These are phyloP conservation scores for Pantherophis vulpinus DNA, from an alignment of 2,797 vertebrate species.

Conservation along the genomic window DNA sequence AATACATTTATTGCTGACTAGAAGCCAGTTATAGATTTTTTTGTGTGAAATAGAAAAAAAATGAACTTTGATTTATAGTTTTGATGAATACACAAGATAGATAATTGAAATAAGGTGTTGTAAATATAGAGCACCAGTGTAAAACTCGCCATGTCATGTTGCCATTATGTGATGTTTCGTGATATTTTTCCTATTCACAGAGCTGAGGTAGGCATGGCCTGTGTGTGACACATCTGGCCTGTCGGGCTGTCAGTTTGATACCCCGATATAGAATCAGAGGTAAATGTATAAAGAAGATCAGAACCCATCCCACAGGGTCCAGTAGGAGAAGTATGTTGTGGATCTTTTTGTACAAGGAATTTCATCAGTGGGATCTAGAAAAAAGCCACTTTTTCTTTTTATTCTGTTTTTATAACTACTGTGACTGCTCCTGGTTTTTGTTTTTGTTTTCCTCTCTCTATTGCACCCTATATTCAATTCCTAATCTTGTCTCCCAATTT, in stretches of 20 bases:
- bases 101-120: background rate
- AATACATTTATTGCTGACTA: background rate
- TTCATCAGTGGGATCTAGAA: background rate
- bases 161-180: too few species aligned
- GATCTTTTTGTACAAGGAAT: background rate
- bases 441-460: constrained; percentile 4
- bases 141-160: too few species aligned
- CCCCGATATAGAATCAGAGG: background rate
- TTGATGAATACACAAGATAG: background rate
- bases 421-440: background rate
- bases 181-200: too few species aligned
- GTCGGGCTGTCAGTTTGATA: too few species aligned
- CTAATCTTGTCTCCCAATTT: constrained; percentile 40
- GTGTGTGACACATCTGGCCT: too few species aligned
- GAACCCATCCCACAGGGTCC: background rate
- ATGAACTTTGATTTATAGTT: background rate
- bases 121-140: background rate
- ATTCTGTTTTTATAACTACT: background rate
- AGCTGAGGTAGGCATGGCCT: too few species aligned
- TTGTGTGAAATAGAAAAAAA: background rate
- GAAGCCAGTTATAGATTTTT: background rate
- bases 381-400: background rate
- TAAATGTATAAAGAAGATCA: background rate
- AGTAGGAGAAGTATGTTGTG: background rate
- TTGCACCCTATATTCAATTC: constrained; percentile 41